Conservation (phyloP, 2,113 vertebrate species). For the Procavia capensis region DNA sequence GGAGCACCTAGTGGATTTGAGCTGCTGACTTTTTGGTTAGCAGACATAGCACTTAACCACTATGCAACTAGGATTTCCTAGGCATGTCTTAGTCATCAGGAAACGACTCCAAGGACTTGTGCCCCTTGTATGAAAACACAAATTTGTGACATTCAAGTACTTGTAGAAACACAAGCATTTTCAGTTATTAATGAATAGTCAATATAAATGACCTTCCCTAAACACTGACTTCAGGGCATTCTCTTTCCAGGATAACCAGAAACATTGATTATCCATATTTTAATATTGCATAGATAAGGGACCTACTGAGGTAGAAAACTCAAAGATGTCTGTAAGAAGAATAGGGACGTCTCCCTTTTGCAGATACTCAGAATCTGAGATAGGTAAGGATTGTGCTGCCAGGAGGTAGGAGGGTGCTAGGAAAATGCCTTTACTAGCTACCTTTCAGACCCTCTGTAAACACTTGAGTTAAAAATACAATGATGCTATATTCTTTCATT, state of each 20-base stretch:
- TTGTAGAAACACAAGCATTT: neutral
- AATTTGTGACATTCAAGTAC: conserved; percentile 17
- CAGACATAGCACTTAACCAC: too few species aligned
- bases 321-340: neutral
- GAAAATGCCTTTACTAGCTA: neutral
- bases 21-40: too few species aligned
- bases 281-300: neutral
- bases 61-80: too few species aligned
- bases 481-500: neutral
- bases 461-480: neutral
- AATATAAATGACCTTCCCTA: conserved; percentile 23
- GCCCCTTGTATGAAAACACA: conserved; percentile 4
- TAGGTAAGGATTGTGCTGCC: neutral
- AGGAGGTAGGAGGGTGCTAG: neutral
- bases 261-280: neutral
- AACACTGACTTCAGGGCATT: neutral
- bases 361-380: neutral
- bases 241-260: conserved; percentile 42
- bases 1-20: too few species aligned
- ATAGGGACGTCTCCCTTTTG: neutral
- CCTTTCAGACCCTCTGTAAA: neutral
- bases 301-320: neutral
- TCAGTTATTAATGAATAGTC: conserved; percentile 7
- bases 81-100: neutral
- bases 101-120: neutral